phyloP scores from a whole-genome alignment of 2,797 vertebrate species.

The Cottoperca gobio region DNA sequence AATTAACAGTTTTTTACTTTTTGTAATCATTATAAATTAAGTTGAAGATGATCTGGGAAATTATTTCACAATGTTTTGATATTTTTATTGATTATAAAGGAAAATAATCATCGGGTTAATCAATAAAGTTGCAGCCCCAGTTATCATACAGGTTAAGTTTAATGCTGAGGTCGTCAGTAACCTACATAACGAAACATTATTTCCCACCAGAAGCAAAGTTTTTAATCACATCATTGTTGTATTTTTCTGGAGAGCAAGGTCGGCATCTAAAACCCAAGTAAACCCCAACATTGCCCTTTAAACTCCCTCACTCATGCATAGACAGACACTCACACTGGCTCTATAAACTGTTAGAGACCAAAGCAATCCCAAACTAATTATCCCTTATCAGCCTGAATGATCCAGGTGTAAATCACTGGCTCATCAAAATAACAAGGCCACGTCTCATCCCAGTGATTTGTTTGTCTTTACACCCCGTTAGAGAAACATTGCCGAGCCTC shows the following conservation, averaged over 20 bases:
- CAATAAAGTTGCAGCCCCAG: not conserved
- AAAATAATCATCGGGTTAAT: not conserved
- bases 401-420: constrained; percentile 78
- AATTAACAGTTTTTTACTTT: not conserved
- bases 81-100: not conserved
- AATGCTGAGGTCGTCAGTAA: not conserved
- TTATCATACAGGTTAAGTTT: not conserved
- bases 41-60: not conserved
- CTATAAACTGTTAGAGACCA: constrained; percentile 30
- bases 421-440: constrained; percentile 67
- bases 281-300: not conserved
- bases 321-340: constrained; percentile 19
- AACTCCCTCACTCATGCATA: constrained; percentile 7
- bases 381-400: constrained; percentile 62
- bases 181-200: not conserved
- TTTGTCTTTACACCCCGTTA: constrained; percentile 82
- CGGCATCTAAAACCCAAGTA: not conserved
- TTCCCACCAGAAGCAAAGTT: not conserved
- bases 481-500: constrained; percentile 76
- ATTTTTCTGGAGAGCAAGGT: constrained; percentile 6
- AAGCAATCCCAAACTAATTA: constrained; percentile 62
- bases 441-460: constrained; percentile 76
- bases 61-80: not conserved
- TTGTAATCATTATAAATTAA: not conserved
- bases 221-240: constrained; percentile 13